These are phyloP conservation scores for Typhlomys cinereus DNA, from an alignment of 2,113 vertebrate genomes.

Conservation along the genomic window DNA sequence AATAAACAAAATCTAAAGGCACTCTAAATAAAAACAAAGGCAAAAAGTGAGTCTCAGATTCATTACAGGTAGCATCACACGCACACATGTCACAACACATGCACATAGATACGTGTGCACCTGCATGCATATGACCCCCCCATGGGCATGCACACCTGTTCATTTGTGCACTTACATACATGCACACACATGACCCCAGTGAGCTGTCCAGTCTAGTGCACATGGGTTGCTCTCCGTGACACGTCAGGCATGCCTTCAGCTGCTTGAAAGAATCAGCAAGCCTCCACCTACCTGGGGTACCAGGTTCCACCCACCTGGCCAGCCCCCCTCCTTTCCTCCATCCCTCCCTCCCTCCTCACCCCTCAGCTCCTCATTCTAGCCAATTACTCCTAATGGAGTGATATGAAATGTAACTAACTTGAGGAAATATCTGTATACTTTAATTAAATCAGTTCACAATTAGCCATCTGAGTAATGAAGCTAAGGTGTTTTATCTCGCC, in stretches of 20 bases:
- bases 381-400: constrained; percentile 87
- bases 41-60: not conserved
- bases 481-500: constrained; percentile 79
- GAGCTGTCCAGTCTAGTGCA: rapidly evolving
- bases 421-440: constrained; percentile 85
- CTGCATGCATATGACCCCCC: not conserved
- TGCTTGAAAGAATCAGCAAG: not conserved
- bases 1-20: not conserved
- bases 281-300: not conserved
- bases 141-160: not conserved
- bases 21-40: not conserved
- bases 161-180: not conserved
- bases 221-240: not conserved
- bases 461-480: constrained; percentile 88
- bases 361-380: constrained; percentile 80
- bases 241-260: not conserved
- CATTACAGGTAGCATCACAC: not conserved
- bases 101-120: not conserved
- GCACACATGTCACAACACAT: not conserved
- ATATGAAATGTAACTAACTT: constrained; percentile 88
- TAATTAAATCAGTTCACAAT: constrained; percentile 89
- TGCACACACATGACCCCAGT: not conserved
- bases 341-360: constrained; percentile 75
- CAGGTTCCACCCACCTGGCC: constrained; percentile 81
- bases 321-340: constrained; percentile 44